These are phyloP conservation scores for Alligator mississippiensis DNA, from an alignment of 2,113 vertebrate genomes.

Conservation along the genomic window DNA sequence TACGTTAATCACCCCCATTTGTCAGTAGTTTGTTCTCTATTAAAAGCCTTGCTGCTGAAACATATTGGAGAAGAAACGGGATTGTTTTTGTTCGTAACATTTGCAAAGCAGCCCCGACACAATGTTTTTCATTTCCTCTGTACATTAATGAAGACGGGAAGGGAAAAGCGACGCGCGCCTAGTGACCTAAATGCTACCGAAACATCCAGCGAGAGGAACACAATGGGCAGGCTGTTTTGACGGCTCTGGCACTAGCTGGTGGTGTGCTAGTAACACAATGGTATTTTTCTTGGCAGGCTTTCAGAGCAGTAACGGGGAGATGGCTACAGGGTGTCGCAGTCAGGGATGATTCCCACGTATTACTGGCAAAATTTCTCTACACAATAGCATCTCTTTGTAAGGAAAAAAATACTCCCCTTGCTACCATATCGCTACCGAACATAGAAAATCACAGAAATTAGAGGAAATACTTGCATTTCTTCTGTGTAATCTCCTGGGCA, in stretches of 20 bases:
- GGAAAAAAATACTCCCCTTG: not conserved
- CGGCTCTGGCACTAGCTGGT: not conserved
- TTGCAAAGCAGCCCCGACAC: not conserved
- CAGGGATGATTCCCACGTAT: constrained; percentile 21
- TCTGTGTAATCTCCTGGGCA: not conserved
- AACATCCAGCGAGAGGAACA: constrained; percentile 8
- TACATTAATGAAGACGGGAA: not conserved
- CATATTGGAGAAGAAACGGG: fast-evolving
- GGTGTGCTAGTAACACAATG: constrained; percentile 15
- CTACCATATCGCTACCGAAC: too few species aligned
- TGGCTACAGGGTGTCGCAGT: not conserved
- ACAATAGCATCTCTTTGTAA: fast-evolving
- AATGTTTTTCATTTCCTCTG: constrained; percentile 3
- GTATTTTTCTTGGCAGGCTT: not conserved
- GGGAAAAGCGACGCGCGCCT: not conserved
- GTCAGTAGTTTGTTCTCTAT: not conserved
- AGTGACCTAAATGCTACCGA: constrained; percentile 2
- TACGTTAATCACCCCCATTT: not conserved
- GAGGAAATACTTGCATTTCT: not conserved
- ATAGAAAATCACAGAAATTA: not conserved
- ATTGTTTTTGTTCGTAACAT: not conserved
- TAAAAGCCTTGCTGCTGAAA: fast-evolving
- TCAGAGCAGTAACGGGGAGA: constrained; percentile 11
- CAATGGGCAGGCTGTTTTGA: constrained; percentile 1
- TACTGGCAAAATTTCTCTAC: fast-evolving